Evolutionary conservation across 2,797 vertebrate species (phyloP).

Genomic region (Sebastes alutus): DNA sequence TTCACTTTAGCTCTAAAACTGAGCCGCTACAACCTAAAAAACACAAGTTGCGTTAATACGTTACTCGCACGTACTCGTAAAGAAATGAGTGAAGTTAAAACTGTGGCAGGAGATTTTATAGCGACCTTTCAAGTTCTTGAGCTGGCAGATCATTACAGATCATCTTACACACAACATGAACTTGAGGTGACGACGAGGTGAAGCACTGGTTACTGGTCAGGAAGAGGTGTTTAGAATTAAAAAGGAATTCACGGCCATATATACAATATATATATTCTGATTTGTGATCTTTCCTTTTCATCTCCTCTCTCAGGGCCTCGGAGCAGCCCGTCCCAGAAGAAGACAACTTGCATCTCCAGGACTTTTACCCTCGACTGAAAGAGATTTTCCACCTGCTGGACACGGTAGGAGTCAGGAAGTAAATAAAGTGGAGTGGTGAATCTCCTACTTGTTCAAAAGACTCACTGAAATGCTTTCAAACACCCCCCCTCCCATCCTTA

Average conservation of each 20-base stretch:
- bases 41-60: too few species aligned
- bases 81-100: neutral
- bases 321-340: constrained; percentile 25
- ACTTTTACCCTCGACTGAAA: constrained; percentile 64
- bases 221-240: neutral
- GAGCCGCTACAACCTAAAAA: too few species aligned
- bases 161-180: neutral
- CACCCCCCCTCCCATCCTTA: neutral
- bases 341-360: constrained; percentile 61
- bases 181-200: neutral
- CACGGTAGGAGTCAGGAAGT: constrained; percentile 53
- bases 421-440: neutral
- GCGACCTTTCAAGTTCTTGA: neutral
- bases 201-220: neutral
- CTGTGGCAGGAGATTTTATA: neutral
- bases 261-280: neutral
- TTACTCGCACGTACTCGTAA: too few species aligned
- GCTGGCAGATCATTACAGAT: neutral
- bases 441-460: neutral
- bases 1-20: too few species aligned
- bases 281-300: neutral
- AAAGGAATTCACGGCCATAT: neutral
- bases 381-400: constrained; percentile 65
- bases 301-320: neutral
- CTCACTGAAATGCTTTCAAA: neutral